Conservation (phyloP, 1,140 invertebrate species). For the Nephotettix cincticeps region DNA sequence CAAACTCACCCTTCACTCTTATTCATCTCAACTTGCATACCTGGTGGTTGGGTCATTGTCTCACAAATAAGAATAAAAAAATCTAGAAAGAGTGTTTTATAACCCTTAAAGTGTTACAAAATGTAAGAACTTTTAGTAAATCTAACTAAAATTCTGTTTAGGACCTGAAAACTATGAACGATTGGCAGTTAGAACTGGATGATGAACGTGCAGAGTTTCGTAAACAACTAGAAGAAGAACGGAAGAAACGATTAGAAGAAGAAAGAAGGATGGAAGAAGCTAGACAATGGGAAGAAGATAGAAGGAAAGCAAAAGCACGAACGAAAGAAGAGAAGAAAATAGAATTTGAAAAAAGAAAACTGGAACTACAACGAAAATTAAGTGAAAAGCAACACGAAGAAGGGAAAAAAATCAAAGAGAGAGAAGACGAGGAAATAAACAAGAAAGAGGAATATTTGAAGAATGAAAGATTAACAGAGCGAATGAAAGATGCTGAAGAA, state of each 20-base stretch:
- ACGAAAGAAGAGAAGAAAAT: slow-evolving; percentile 39
- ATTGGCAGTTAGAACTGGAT: slow-evolving; percentile 34
- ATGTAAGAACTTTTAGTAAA: too few relatives aligned
- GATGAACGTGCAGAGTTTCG: slow-evolving; percentile 43
- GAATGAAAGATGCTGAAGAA: not conserved
- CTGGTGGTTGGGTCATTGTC: too few relatives aligned
- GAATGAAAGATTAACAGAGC: not conserved
- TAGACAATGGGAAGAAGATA: slow-evolving; percentile 45
- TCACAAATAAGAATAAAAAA: too few relatives aligned
- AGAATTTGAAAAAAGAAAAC: slow-evolving; percentile 31
- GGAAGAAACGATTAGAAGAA: slow-evolving; percentile 40
- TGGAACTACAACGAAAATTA: slow-evolving; percentile 25
- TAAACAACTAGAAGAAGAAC: slow-evolving; percentile 45
- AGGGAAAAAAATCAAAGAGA: not conserved
- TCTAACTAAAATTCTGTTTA: too few relatives aligned
- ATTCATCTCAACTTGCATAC: too few relatives aligned
- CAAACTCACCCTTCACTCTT: too few relatives aligned
- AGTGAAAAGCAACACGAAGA: slow-evolving; percentile 23
- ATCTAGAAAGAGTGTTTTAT: too few relatives aligned
- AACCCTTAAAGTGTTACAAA: too few relatives aligned
- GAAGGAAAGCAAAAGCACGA: not conserved
- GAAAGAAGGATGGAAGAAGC: slow-evolving; percentile 42
- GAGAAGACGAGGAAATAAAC: not conserved
- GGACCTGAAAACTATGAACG: not conserved
- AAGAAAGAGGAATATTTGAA: not conserved